A percentile compares a stretch with the other conserved stretches of the same genome.
Evolutionary conservation across 1,140 invertebrate genomes (phyloP).

Genomic region (Agraylea sexmaculata): DNA sequence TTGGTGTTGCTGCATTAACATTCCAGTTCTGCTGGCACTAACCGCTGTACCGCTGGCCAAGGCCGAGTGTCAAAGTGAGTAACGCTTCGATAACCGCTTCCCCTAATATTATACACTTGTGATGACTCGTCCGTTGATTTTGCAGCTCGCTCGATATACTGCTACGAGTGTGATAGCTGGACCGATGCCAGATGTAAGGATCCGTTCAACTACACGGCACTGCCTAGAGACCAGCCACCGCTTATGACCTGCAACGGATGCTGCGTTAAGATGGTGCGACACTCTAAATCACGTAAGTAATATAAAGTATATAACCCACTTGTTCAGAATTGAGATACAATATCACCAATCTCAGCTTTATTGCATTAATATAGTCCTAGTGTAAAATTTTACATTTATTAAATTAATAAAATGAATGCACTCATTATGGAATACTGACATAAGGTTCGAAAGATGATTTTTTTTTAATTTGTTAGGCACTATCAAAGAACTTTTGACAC

Average conservation of each 20-base stretch:
- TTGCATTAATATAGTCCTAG: no score
- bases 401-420: no score
- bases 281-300: conserved; percentile 75
- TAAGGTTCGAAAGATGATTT: no score
- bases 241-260: conserved; percentile 81
- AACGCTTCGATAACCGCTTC: no score
- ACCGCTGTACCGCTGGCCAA: conserved; percentile 36
- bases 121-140: no score
- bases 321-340: conserved; percentile 1
- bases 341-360: background rate
- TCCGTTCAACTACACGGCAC: conserved; percentile 83
- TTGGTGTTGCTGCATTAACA: no score
- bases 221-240: conserved; percentile 71
- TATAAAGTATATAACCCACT: background rate
- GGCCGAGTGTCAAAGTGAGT: conserved; percentile 42
- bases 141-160: conserved; percentile 73
- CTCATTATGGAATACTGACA: no score
- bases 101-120: no score
- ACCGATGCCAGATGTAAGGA: conserved; percentile 79
- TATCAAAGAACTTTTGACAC: no score
- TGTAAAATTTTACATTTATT: no score
- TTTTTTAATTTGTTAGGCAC: no score
- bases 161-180: conserved; percentile 89
- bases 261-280: conserved; percentile 89
- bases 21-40: conserved; percentile 41